Evolutionary conservation across 1,140 invertebrate species (phyloP).

Genomic region (Vanessa atalanta): DNA sequence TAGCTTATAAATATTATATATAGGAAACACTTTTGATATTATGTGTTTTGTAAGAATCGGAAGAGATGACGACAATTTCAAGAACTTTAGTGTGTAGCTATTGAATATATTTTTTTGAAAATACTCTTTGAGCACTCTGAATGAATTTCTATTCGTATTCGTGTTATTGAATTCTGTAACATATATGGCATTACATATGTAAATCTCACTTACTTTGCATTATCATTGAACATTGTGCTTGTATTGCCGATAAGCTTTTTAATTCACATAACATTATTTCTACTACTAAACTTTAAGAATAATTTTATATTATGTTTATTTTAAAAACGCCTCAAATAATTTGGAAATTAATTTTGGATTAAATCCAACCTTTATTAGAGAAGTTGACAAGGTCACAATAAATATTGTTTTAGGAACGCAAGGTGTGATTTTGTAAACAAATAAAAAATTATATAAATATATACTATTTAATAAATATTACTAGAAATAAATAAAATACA

Average conservation of each 20-base stretch:
- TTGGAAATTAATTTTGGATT: too few relatives aligned
- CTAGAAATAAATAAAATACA: background rate
- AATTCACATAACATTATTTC: too few relatives aligned
- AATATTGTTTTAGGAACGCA: too few relatives aligned
- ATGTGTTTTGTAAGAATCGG: background rate
- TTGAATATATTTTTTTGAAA: background rate
- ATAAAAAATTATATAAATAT: background rate
- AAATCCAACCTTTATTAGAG: too few relatives aligned
- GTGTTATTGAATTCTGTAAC: too few relatives aligned
- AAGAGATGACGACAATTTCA: constrained; percentile 3
- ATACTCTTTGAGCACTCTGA: background rate
- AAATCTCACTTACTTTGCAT: background rate
- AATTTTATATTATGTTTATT: too few relatives aligned
- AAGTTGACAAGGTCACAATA: too few relatives aligned
- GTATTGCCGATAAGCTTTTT: background rate
- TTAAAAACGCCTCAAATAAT: too few relatives aligned
- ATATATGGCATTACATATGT: background rate
- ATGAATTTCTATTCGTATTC: too few relatives aligned
- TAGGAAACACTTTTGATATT: constrained; percentile 11
- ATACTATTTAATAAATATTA: background rate
- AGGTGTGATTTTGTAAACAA: background rate
- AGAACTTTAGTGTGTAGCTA: background rate
- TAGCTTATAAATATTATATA: constrained; percentile 18
- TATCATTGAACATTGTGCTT: constrained; percentile 27
- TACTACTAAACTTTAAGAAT: too few relatives aligned